Conservation (phyloP, 2,797 vertebrate genomes). For the Myotis pilosus region DNA sequence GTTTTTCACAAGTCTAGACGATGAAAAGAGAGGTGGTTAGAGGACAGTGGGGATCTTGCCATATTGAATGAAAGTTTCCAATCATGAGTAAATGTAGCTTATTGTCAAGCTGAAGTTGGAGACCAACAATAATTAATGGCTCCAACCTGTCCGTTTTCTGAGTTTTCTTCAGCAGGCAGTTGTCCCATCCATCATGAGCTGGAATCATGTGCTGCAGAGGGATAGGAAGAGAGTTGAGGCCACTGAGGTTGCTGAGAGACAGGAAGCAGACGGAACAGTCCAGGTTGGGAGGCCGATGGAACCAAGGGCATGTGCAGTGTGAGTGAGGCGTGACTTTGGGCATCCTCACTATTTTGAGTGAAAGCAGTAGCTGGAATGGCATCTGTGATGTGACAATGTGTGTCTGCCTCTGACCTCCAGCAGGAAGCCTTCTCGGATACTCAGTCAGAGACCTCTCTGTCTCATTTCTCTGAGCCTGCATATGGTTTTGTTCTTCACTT, state of each 20-base stretch:
- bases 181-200: background rate
- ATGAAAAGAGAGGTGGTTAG: background rate
- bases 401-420: background rate
- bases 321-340: accelerated
- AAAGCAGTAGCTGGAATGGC: background rate
- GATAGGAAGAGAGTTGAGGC: background rate
- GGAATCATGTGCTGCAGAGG: background rate
- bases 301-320: accelerated
- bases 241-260: background rate
- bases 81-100: background rate
- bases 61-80: background rate
- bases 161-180: background rate
- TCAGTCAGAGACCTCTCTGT: background rate
- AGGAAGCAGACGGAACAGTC: background rate
- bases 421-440: background rate
- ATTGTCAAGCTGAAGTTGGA: background rate
- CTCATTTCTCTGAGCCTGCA: background rate
- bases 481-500: background rate
- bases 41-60: background rate
- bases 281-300: background rate
- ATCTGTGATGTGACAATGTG: background rate
- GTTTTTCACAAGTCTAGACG: background rate
- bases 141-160: background rate
- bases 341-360: background rate
- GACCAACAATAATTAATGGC: background rate